Base-by-base conservation (phyloP, 2,888 invertebrate species). In the Apamea anceps region DNA sequence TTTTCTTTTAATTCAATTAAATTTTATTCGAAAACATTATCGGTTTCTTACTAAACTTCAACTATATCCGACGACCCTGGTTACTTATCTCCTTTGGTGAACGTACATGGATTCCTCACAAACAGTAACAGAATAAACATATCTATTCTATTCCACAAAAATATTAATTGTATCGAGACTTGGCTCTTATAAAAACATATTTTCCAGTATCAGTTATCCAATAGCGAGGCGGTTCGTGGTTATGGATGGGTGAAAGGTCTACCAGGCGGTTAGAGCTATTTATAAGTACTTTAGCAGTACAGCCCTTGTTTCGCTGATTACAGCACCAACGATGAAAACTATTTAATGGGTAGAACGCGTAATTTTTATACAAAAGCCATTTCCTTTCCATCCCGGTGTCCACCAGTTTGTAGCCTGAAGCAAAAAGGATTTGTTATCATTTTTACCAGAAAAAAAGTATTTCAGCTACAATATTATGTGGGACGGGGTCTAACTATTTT, bases 171-270 rank as follows among this genome's bases (percentile, higher is more conserved):
- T 48, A 62, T 25, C 45, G 60, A n/a, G 48, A 63, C 10, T 72
- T 77, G 2, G 51, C 28, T 75, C 54, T 48, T 18, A 79, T 25
- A 70, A 70, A 75, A 65, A 70, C 37, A 65, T 79, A 79, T n/a
- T 63, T 70, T 32, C 72, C 77, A 12, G 45, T 60, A 32, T 67
- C 66, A 68, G 73, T 73, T 12, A 78, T 57, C 63, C 62, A 62
- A 37, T 63, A 71, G 21, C n/a, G 32, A 15, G 82, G 81, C 12
- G 76, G 71, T 7, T 74, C 66, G 45, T 86, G 85, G 25, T 21
- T 81, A 77, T 42, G 80, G 37, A 25, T 60, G n/a, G 75, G 25
- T 13, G 48, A 32, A 37, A 62, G 12, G 0, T 62, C 71, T 37
- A 70, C 57, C 48, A 79, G 12, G 18, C n/a, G 42, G 8, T 57